Conservation (phyloP, 1,140 invertebrate genomes). For the Copidosoma floridanum region DNA sequence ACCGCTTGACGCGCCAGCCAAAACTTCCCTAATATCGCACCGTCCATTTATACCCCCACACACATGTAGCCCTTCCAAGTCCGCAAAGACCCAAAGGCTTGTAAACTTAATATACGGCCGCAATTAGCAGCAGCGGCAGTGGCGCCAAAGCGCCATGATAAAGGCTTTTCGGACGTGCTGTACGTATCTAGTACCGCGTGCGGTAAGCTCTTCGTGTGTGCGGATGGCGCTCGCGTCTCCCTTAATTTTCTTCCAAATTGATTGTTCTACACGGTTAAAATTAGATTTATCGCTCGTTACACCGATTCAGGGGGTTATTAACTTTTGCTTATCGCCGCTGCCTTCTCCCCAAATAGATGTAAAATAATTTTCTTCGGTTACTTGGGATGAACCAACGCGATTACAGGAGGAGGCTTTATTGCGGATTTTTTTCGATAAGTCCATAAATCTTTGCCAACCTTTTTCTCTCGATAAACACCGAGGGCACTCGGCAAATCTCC, state of each 20-base stretch:
- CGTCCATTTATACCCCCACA: conserved; percentile 4
- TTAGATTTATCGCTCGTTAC: conserved; percentile 1
- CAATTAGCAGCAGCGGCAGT: conserved; percentile 50
- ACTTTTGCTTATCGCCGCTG: too few species aligned
- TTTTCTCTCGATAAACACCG: not conserved
- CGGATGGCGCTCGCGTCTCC: too few species aligned
- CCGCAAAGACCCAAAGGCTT: conserved; percentile 39
- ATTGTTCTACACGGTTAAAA: conserved; percentile 9
- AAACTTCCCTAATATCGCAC: conserved; percentile 50
- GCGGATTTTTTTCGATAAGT: too few species aligned
- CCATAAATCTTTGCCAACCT: too few species aligned
- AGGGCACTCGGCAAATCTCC: not conserved
- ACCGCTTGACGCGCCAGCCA: conserved; percentile 20
- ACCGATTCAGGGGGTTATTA: too few species aligned
- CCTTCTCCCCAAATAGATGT: too few species aligned
- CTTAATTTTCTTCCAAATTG: conserved; percentile 8
- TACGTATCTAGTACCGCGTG: not conserved
- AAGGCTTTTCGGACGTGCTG: not conserved
- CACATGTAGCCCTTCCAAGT: conserved; percentile 33
- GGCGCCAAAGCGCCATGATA: conserved; percentile 20
- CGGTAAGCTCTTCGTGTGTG: not conserved
- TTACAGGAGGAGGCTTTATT: too few species aligned
- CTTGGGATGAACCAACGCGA: too few species aligned
- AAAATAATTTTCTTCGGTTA: too few species aligned
- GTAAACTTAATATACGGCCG: conserved; percentile 55